Percentiles rank a stretch among this genome's conserved stretches.
Evolutionary conservation across 30 jellyfish, hydroid and myxozoan genomes (phyloP).

Genomic region (Phacellophora camtschatica): DNA sequence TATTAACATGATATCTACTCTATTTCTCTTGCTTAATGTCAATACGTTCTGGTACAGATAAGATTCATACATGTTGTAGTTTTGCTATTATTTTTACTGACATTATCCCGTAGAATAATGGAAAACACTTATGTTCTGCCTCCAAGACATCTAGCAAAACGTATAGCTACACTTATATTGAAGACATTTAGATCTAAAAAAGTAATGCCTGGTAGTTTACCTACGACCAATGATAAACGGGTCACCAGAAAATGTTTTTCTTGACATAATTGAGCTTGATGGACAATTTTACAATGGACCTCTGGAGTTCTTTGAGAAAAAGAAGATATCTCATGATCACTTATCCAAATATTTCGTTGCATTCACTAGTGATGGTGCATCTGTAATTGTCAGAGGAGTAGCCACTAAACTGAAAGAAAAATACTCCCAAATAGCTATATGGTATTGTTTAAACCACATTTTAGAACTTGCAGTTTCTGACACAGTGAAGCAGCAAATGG

Average conservation of each 20-base stretch:
- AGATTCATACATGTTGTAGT: too few species aligned
- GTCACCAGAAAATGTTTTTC: slow-evolving; percentile 17
- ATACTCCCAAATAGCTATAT: slow-evolving; percentile 12
- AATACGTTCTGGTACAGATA: too few species aligned
- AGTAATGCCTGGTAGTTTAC: slow-evolving; percentile 2
- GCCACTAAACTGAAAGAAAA: slow-evolving; percentile 42
- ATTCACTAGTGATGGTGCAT: slow-evolving; percentile 59
- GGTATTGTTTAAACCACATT: slow-evolving; percentile 29
- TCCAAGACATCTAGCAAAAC: too few species aligned
- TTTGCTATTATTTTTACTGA: too few species aligned
- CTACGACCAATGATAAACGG: not conserved
- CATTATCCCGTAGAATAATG: too few species aligned
- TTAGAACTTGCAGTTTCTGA: slow-evolving; percentile 19
- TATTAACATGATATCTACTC: too few species aligned
- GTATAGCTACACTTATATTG: too few species aligned
- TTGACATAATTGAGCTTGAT: slow-evolving; percentile 1
- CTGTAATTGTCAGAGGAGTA: slow-evolving; percentile 43
- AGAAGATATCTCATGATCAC: not conserved
- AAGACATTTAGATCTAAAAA: too few species aligned
- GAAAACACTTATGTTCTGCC: too few species aligned
- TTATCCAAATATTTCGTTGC: slow-evolving; percentile 29
- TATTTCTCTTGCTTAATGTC: too few species aligned
- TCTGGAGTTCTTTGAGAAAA: not conserved
- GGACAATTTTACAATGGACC: not conserved
- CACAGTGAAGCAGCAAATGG: slow-evolving; percentile 5